Conservation (phyloP, 2,888 invertebrate genomes). For the Agrilus biguttatus region DNA sequence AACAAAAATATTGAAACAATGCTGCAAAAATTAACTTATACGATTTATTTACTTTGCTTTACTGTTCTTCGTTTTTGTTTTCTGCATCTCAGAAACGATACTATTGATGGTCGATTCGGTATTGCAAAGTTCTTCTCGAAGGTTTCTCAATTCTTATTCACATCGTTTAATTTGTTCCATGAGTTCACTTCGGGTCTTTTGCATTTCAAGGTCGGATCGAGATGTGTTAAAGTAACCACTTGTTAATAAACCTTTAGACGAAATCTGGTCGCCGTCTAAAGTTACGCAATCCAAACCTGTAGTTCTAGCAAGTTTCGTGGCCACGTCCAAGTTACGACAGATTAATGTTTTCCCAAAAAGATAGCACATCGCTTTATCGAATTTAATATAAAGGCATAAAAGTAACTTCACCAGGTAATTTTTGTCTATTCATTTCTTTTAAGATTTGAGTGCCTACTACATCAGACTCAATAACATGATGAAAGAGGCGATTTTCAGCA, state of each 20-base stretch:
- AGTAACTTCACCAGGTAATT: slow-evolving; percentile 94
- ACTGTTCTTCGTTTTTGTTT: slow-evolving; percentile 94
- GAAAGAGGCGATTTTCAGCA: slow-evolving; percentile 79
- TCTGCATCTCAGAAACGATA: slow-evolving; percentile 93
- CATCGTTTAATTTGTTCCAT: slow-evolving; percentile 65
- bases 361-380: slow-evolving; percentile 87
- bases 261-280: slow-evolving; percentile 89
- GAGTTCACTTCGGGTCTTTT: slow-evolving; percentile 78
- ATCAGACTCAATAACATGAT: slow-evolving; percentile 97
- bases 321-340: slow-evolving; percentile 91
- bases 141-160: slow-evolving; percentile 57
- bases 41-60: slow-evolving; percentile 79
- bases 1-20: background rate
- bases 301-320: slow-evolving; percentile 86
- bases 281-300: slow-evolving; percentile 98
- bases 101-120: slow-evolving; percentile 73
- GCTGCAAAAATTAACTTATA: slow-evolving; percentile 1
- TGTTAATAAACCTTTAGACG: slow-evolving; percentile 92
- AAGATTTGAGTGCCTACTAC: slow-evolving; percentile 92
- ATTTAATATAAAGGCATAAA: slow-evolving; percentile 92
- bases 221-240: slow-evolving; percentile 98
- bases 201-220: slow-evolving; percentile 84
- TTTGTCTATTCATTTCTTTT: slow-evolving; percentile 94
- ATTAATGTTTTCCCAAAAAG: slow-evolving; percentile 98
- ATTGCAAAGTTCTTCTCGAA: slow-evolving; percentile 64